A percentile compares a stretch with the other conserved stretches of the same genome.
Conservation (phyloP, 2,888 invertebrate species). For the Bimastos eiseni region DNA sequence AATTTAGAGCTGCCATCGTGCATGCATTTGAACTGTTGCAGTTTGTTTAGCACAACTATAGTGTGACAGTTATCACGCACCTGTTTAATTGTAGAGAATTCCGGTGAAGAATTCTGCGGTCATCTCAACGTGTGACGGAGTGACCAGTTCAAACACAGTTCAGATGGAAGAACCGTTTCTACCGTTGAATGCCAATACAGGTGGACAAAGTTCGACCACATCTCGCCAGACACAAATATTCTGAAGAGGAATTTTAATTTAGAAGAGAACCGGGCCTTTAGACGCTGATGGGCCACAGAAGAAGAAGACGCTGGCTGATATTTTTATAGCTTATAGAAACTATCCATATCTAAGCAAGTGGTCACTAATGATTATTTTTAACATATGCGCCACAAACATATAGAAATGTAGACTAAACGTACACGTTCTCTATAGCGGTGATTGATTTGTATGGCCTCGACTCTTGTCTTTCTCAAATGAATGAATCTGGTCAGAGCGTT, state of each 20-base stretch:
- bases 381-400: too few species aligned
- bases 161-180: conserved; percentile 24
- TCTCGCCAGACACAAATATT: conserved; percentile 17
- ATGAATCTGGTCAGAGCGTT: too few species aligned
- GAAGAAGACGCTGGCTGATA: neutral
- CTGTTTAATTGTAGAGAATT: neutral
- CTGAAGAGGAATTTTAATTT: neutral
- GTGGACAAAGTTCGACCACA: neutral
- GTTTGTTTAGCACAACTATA: neutral
- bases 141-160: conserved; percentile 18
- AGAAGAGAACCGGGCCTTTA: neutral
- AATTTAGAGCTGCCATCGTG: too few species aligned
- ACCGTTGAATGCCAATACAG: neutral
- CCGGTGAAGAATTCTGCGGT: conserved; percentile 2
- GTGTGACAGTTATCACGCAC: too few species aligned
- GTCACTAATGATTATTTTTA: neutral
- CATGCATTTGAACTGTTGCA: too few species aligned
- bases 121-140: conserved; percentile 17
- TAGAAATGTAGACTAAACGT: too few species aligned
- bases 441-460: too few species aligned
- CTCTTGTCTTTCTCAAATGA: too few species aligned
- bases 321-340: neutral
- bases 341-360: neutral
- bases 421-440: too few species aligned
- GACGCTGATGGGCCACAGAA: neutral